A percentile compares a stretch with the other conserved stretches of the same genome.
phyloP scores from a whole-genome alignment of 2,113 vertebrate genomes.

The Amphilophus citrinellus region DNA sequence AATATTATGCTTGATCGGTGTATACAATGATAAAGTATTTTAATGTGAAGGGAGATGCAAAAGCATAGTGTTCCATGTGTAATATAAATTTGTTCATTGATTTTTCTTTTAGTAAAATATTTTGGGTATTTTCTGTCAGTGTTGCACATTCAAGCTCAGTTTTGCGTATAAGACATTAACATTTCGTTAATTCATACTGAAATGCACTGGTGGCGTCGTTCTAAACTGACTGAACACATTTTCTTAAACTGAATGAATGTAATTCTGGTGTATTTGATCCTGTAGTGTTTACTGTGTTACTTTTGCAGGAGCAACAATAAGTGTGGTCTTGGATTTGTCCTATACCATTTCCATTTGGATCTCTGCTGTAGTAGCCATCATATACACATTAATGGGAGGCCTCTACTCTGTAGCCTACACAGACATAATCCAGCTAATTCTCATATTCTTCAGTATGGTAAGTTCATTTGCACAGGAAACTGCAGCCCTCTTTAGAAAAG shows the following conservation, averaged over 20 bases:
- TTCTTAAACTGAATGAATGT: not conserved
- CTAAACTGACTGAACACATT: not conserved
- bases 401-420: constrained; percentile 81
- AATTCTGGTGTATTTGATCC: not conserved
- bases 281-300: not conserved
- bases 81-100: no score
- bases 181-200: not conserved
- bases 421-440: constrained; percentile 72
- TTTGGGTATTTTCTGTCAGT: no score
- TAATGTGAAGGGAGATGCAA: no score
- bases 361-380: constrained; percentile 75
- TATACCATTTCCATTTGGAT: constrained; percentile 75
- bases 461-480: constrained; percentile 9
- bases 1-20: no score
- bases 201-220: not conserved
- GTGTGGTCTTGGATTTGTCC: constrained; percentile 74
- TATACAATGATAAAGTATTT: no score
- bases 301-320: constrained; percentile 73
- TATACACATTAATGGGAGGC: constrained; percentile 77
- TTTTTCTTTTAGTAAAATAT: no score
- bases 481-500: no score
- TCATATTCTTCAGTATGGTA: constrained; percentile 78
- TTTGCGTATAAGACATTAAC: not conserved
- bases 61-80: no score
- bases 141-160: no score